These are phyloP conservation scores for Margarornis squamiger DNA, from an alignment of 2,797 vertebrate genomes.

Conservation along the genomic window DNA sequence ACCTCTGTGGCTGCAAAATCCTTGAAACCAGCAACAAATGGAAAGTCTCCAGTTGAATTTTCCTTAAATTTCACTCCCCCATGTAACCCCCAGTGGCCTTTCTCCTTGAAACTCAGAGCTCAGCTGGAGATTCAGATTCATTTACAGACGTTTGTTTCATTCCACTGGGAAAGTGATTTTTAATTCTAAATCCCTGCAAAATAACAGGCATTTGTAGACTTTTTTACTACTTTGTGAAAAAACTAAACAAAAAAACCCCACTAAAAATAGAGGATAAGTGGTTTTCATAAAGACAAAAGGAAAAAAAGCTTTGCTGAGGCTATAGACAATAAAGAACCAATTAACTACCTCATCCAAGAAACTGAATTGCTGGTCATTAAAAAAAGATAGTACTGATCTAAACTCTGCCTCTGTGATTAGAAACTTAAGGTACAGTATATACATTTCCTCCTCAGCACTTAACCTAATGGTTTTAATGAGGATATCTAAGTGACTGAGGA, in stretches of 20 bases:
- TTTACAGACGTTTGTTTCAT: background rate
- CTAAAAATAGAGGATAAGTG: background rate
- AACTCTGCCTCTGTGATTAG: background rate
- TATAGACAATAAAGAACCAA: constrained; percentile 34
- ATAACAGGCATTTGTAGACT: background rate
- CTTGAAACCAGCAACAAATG: background rate
- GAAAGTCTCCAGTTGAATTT: background rate
- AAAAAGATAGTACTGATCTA: background rate
- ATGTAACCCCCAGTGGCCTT: background rate
- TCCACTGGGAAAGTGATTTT: background rate
- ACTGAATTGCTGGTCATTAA: constrained; percentile 28
- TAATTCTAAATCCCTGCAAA: background rate
- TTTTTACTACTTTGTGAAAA: background rate
- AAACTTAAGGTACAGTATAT: background rate
- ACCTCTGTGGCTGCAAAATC: background rate
- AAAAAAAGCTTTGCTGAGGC: background rate
- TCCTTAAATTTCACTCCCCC: background rate
- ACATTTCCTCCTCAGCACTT: constrained; percentile 31
- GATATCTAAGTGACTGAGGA: background rate
- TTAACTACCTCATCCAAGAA: constrained; percentile 38
- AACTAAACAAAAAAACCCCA: background rate
- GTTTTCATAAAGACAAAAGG: background rate
- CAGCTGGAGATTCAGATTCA: background rate
- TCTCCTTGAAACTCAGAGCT: background rate
- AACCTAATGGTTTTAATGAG: constrained; percentile 36